Base-by-base conservation (phyloP, 2,888 invertebrate genomes). In the Cerceris rybyensis region DNA sequence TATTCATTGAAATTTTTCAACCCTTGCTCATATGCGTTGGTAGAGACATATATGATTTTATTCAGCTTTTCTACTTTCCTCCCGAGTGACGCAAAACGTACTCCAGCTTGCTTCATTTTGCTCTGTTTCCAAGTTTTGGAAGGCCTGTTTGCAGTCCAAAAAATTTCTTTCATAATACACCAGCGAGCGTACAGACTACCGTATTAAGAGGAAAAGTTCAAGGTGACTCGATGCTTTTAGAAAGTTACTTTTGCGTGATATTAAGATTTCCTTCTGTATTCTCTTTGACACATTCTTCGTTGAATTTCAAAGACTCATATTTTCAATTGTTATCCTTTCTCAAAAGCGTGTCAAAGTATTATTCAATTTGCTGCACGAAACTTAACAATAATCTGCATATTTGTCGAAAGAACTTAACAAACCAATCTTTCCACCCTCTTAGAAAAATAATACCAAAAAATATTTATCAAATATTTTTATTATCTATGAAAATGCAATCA, bases 151-250 rank as follows among this genome's bases (percentile, higher is more conserved):
- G 58, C 41, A 59, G 58, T 42, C 58, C 41, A 59, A 59, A 59
- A 59, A 59, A 59, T 39, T 59, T 59, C 58, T 59, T 7, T 59
- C 42, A 11, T 55, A 55, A 55, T 28, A 55, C 55, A 55, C 17
- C 55, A 55, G 17, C 58, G n/a, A 41, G 13, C 13, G n/a, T n/a
- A 41, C 11, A 59, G 14, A 13, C 28, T 9, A 17, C 49, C 16
- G 61, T 42, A 42, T 41, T 14, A 54, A 65, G 11, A 52, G 65
- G 42, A 65, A 54, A 65, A 65, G 65, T 65, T 65, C 65, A 65
- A 65, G 65, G 65, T 54, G 43, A 16, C 52, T 9, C 11, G 65
- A 55, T 55, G 41, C 65, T 54, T 65, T 65, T 39, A 65, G 43
- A 54, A 14, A 65, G 17, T 13, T 42, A 14, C n/a, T 14, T 41